Evolutionary conservation across 2,888 invertebrate genomes (phyloP).

Genomic region (Vesta saturnalis): DNA sequence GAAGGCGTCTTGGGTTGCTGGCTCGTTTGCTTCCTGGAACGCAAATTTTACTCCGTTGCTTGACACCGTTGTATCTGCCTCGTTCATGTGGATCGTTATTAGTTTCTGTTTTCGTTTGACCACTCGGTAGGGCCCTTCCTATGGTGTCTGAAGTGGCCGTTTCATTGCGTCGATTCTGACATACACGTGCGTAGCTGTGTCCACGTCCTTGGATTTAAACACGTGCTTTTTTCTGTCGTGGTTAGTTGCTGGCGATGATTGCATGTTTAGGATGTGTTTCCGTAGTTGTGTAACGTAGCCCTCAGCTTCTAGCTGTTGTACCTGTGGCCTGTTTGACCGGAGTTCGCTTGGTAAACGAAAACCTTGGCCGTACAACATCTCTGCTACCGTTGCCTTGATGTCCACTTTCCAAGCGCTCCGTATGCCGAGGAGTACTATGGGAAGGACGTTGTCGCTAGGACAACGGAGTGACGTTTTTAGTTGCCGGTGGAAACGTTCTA

Average conservation of each 20-base stretch:
- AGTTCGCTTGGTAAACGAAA: constrained; percentile 48
- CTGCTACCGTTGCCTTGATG: constrained; percentile 48
- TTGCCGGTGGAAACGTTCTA: too few relatives aligned
- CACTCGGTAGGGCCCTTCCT: neutral
- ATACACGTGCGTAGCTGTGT: neutral
- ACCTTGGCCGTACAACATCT: constrained; percentile 51
- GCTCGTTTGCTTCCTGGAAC: neutral
- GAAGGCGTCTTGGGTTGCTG: neutral
- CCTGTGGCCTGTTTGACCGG: constrained; percentile 27
- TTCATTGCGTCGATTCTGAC: neutral
- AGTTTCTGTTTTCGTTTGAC: neutral
- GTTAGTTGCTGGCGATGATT: too few relatives aligned
- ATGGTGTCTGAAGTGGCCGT: neutral
- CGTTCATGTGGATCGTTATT: neutral
- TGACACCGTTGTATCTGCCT: neutral
- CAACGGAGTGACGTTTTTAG: too few relatives aligned
- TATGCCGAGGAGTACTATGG: constrained; percentile 52
- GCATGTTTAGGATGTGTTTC: neutral
- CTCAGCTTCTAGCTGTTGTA: neutral
- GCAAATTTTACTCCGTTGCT: neutral
- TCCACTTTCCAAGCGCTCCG: constrained; percentile 51
- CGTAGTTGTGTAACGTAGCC: neutral
- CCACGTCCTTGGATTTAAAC: neutral
- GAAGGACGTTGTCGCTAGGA: constrained; percentile 44
- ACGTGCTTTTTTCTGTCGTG: too few relatives aligned